Conservation (phyloP, 2,888 invertebrate species). For the Tetanocera ferruginea region DNA sequence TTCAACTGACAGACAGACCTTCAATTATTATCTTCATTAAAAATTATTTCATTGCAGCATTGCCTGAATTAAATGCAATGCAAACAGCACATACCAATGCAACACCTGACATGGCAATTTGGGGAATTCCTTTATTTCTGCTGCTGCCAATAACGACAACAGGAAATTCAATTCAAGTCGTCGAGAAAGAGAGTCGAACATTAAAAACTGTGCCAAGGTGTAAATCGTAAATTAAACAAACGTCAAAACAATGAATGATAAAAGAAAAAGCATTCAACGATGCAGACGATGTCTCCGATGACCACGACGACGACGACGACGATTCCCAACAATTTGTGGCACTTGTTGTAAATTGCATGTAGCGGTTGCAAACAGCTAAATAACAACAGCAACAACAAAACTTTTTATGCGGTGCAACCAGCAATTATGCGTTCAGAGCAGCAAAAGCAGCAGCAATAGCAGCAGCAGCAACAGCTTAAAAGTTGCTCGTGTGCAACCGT, state of each 20-base stretch:
- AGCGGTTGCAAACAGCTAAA: constrained; percentile 9
- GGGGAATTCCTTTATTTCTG: background rate
- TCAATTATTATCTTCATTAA: too few species aligned
- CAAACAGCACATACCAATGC: too few species aligned
- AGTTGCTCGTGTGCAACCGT: constrained; percentile 51
- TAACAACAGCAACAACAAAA: constrained; percentile 40
- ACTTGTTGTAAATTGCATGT: background rate
- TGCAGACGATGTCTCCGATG: constrained; percentile 18
- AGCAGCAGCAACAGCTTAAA: background rate
- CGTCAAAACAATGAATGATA: constrained; percentile 46
- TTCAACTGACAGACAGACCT: too few species aligned
- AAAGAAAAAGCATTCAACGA: constrained; percentile 9
- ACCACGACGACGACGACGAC: constrained; percentile 30
- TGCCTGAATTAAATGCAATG: too few species aligned
- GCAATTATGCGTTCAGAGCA: constrained; percentile 33
- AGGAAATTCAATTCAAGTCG: background rate
- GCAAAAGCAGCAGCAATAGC: constrained; percentile 35
- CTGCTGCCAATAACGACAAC: background rate
- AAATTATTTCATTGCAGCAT: too few species aligned
- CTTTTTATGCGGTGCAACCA: constrained; percentile 22
- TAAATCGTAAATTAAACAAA: constrained; percentile 50
- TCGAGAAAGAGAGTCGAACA: background rate
- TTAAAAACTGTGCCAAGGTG: constrained; percentile 1
- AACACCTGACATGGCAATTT: background rate
- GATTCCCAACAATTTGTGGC: constrained; percentile 17